Evolutionary conservation across 2,797 vertebrate species (phyloP).

Genomic region (Phrynocephalus vlangalii): DNA sequence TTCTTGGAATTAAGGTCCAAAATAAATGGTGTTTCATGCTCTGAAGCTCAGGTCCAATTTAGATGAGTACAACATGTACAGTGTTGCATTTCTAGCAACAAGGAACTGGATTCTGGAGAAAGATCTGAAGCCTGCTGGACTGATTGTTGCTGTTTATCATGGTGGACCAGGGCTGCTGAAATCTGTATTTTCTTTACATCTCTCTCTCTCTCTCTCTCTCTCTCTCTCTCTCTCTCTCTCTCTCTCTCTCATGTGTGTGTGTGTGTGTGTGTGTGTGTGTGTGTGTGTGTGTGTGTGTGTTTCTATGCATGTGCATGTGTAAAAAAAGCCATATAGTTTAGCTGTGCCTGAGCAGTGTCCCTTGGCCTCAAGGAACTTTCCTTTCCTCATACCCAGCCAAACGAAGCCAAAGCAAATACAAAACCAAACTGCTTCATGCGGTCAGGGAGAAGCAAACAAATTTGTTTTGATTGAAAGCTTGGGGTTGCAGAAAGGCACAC

Average conservation of each 20-base stretch:
- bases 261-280: too few relatives aligned
- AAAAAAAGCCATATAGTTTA: background rate
- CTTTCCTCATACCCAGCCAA: background rate
- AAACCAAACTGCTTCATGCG: slow-evolving; percentile 66
- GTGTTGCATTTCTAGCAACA: background rate
- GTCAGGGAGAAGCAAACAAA: slow-evolving; percentile 67
- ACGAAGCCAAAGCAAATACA: slow-evolving; percentile 46
- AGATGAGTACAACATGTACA: background rate
- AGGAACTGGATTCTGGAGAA: background rate
- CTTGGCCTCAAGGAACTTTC: slow-evolving; percentile 45
- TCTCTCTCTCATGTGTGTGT: too few relatives aligned
- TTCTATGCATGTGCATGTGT: background rate
- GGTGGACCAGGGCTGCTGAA: background rate
- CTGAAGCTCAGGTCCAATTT: too few relatives aligned
- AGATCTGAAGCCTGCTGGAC: background rate
- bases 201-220: background rate
- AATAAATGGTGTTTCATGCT: too few relatives aligned
- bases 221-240: background rate
- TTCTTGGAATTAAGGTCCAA: too few relatives aligned
- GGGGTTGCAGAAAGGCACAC: slow-evolving; percentile 19
- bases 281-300: too few relatives aligned
- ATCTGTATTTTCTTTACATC: background rate
- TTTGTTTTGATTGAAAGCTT: slow-evolving; percentile 68
- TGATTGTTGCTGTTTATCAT: background rate
- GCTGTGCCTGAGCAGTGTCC: slow-evolving; percentile 31